A percentile compares a stretch with the other conserved stretches of the same genome.
Conservation (phyloP, 2,113 vertebrate species). For the Rattus rattus region DNA sequence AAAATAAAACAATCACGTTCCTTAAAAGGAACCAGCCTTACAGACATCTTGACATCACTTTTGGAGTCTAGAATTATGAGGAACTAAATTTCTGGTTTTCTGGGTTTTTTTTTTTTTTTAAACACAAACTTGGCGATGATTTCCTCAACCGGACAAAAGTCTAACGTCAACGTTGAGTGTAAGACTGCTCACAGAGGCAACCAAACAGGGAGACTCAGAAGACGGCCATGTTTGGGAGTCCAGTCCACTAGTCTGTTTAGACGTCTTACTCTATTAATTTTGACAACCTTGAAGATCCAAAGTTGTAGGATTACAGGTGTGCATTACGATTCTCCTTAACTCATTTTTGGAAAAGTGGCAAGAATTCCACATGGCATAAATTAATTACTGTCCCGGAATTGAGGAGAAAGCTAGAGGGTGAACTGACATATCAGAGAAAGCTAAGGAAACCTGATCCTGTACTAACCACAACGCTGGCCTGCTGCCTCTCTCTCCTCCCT, state of each 20-base stretch:
- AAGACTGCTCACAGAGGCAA: neutral
- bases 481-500: neutral
- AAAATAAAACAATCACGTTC: neutral
- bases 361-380: neutral
- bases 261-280: neutral
- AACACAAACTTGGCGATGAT: neutral
- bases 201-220: neutral
- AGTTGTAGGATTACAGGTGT: neutral
- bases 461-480: conserved; percentile 6
- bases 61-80: neutral
- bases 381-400: neutral
- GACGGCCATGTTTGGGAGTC: neutral
- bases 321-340: neutral
- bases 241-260: neutral
- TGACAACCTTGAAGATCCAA: neutral
- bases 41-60: neutral
- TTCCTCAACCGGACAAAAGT: neutral
- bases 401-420: neutral
- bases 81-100: neutral
- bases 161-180: neutral
- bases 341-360: neutral
- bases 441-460: conserved; percentile 44
- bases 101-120: neutral
- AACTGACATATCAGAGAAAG: conserved; percentile 10
- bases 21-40: neutral